phyloP scores from a whole-genome alignment of 2,113 vertebrate genomes.

The Calidris pugnax region DNA sequence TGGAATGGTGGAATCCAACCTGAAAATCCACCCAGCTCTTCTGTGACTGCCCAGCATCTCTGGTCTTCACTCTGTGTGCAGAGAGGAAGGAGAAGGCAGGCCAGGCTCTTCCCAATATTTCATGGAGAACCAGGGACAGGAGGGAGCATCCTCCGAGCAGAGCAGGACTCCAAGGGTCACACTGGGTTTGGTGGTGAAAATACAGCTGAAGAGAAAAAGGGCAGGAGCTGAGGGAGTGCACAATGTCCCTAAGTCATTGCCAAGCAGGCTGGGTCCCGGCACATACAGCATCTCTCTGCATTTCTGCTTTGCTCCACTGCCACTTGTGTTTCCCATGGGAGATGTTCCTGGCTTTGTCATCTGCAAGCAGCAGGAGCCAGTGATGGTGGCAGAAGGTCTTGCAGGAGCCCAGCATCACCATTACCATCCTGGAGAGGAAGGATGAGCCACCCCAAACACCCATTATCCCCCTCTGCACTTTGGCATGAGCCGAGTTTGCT shows the following conservation, averaged over 20 bases:
- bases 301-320: neutral
- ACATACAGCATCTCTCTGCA: neutral
- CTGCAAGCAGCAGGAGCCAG: neutral
- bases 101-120: neutral
- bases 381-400: neutral
- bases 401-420: neutral
- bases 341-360: neutral
- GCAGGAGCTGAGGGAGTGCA: neutral
- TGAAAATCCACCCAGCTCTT: neutral
- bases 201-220: neutral
- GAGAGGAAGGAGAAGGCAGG: neutral
- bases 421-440: neutral
- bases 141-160: neutral
- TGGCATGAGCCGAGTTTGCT: neutral
- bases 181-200: neutral
- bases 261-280: neutral
- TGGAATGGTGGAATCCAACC: neutral
- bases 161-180: neutral
- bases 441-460: neutral
- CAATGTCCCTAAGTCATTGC: neutral
- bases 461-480: neutral
- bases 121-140: neutral
- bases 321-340: neutral
- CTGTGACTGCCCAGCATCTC: neutral
- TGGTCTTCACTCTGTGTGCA: accelerated